Conservation (phyloP, 2,888 invertebrate genomes). For the Gastrophysa polygoni region DNA sequence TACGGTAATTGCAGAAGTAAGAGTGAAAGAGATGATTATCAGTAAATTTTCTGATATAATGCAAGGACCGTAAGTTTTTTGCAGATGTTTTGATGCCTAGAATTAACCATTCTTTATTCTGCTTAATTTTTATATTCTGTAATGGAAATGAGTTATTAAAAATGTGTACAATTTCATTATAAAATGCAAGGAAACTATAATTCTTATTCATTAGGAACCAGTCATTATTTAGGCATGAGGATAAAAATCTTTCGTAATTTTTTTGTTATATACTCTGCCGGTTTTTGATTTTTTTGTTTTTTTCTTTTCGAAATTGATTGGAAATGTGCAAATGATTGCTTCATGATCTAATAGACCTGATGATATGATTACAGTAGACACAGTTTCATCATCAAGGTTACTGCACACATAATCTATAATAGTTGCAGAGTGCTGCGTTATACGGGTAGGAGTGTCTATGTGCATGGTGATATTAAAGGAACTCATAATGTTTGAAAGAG, state of each 20-base stretch:
- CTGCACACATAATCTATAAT: not conserved
- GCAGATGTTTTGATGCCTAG: not conserved
- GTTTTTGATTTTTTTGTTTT: not conserved
- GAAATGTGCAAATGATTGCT: not conserved
- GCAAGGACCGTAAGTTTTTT: not conserved
- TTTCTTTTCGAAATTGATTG: not conserved
- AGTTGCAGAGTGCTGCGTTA: not conserved
- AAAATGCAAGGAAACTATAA: not conserved
- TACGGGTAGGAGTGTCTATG: not conserved
- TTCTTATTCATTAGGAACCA: not conserved
- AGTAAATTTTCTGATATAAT: not conserved
- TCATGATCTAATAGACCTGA: not conserved
- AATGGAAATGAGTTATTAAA: not conserved
- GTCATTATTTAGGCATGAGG: not conserved
- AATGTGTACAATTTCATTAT: not conserved
- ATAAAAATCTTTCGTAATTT: not conserved
- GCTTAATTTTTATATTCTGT: not conserved
- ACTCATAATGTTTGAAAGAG: slow-evolving; percentile 1
- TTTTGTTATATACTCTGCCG: not conserved
- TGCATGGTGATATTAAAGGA: slow-evolving; percentile 1
- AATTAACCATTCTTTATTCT: not conserved
- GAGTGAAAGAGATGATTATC: not conserved
- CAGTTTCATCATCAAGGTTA: not conserved
- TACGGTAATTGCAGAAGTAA: not conserved
- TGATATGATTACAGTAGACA: not conserved